These are phyloP conservation scores for Drosophila parvula DNA, from an alignment of 1,140 invertebrate species.

Conservation along the genomic window DNA sequence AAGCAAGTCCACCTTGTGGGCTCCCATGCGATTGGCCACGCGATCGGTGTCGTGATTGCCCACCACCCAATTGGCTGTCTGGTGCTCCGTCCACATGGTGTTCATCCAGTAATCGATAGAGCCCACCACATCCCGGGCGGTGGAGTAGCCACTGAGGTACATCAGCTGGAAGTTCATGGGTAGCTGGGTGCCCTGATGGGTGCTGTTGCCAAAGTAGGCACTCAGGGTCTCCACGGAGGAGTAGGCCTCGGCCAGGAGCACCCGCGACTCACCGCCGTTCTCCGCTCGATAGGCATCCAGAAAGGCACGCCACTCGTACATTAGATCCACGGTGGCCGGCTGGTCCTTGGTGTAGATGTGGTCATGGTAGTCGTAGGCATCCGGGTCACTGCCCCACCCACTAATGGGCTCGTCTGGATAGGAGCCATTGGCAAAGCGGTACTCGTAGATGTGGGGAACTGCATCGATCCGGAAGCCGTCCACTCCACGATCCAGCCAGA, in stretches of 20 bases:
- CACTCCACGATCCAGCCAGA: slow-evolving; percentile 90
- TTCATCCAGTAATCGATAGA: slow-evolving; percentile 85
- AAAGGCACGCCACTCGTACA: slow-evolving; percentile 85
- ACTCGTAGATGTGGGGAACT: slow-evolving; percentile 87
- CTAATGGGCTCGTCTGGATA: slow-evolving; percentile 85
- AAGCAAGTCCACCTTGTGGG: slow-evolving; percentile 86
- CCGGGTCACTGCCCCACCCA: slow-evolving; percentile 66
- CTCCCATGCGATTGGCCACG: slow-evolving; percentile 86
- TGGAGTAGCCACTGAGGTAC: slow-evolving; percentile 78
- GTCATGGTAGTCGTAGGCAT: slow-evolving; percentile 84
- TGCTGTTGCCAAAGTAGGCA: slow-evolving; percentile 86
- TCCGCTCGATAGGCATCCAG: slow-evolving; percentile 84
- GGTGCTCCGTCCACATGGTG: slow-evolving; percentile 84
- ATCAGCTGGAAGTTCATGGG: slow-evolving; percentile 87
- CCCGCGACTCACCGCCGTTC: slow-evolving; percentile 84
- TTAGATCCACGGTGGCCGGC: slow-evolving; percentile 84
- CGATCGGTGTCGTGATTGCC: slow-evolving; percentile 88
- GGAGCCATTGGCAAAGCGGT: slow-evolving; percentile 84
- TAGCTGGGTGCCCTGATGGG: slow-evolving; percentile 85
- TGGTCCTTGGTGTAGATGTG: slow-evolving; percentile 86
- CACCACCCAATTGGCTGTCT: slow-evolving; percentile 85
- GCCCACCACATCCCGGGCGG: slow-evolving; percentile 79
- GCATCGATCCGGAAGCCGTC: slow-evolving; percentile 91
- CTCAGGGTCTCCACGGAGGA: slow-evolving; percentile 84
- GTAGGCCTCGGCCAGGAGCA: slow-evolving; percentile 90